These are phyloP conservation scores for Iphiclides podalirius DNA, from an alignment of 2,888 invertebrate genomes.

Conservation along the genomic window DNA sequence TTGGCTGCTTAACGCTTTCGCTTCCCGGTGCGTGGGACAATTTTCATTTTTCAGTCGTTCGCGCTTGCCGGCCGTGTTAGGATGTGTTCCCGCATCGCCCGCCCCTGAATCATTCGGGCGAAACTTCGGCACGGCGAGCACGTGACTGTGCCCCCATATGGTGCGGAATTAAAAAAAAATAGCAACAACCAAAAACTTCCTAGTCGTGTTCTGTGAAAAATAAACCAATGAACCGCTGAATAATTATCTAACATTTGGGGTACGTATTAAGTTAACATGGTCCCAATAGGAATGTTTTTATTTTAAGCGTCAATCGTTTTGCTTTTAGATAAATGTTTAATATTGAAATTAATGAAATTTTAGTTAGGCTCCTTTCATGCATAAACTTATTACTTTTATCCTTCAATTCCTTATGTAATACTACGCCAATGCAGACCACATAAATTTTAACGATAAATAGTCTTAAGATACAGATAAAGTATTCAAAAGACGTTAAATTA, in stretches of 20 bases:
- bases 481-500: too few relatives aligned
- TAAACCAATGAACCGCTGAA: not conserved
- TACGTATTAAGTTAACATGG: not conserved
- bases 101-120: conserved; percentile 21
- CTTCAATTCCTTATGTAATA: conserved; percentile 54
- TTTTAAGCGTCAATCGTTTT: not conserved
- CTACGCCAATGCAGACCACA: conserved; percentile 65
- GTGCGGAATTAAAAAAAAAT: conserved; percentile 12
- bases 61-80: conserved; percentile 12
- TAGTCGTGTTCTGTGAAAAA: not conserved
- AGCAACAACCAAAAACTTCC: not conserved
- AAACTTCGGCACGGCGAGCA: conserved; percentile 41
- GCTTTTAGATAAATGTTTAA: not conserved
- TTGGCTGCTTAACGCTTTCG: conserved; percentile 2
- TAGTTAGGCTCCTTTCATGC: not conserved
- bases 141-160: conserved; percentile 22
- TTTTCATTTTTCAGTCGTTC: conserved; percentile 18
- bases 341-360: not conserved
- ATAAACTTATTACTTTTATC: conserved; percentile 21
- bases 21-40: conserved; percentile 8
- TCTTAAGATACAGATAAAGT: too few relatives aligned
- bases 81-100: conserved; percentile 17
- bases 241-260: not conserved
- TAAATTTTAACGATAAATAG: conserved; percentile 23
- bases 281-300: not conserved